Conservation (phyloP, 2,797 vertebrate genomes). For the Gymnoscopelus braueri region DNA sequence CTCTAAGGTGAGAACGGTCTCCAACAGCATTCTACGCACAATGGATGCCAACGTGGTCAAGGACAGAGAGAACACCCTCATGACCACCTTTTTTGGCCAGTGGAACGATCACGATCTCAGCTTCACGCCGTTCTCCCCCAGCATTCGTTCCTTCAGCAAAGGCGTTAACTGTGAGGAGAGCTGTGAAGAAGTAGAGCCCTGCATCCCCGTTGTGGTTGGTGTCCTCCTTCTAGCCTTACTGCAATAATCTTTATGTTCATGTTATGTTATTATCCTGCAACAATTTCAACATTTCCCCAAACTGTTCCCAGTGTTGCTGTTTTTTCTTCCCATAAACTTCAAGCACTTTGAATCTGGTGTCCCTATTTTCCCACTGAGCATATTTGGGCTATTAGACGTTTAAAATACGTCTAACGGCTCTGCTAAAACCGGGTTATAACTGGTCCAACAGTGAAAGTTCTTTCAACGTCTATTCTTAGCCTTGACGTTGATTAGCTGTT, state of each 20-base stretch:
- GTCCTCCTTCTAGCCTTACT: background rate
- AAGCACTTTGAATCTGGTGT: too few relatives aligned
- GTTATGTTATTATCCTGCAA: background rate
- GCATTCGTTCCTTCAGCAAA: constrained; percentile 79
- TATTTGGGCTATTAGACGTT: too few relatives aligned
- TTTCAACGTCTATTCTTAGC: too few relatives aligned
- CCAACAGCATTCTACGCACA: constrained; percentile 85
- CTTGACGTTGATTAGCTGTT: too few relatives aligned
- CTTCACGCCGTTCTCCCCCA: constrained; percentile 83
- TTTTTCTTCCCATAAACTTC: too few relatives aligned
- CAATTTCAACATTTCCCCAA: too few relatives aligned
- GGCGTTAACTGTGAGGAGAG: constrained; percentile 77
- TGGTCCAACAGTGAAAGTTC: too few relatives aligned
- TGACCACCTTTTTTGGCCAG: constrained; percentile 90
- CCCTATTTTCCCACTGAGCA: too few relatives aligned
- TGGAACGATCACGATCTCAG: constrained; percentile 89
- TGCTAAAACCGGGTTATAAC: too few relatives aligned
- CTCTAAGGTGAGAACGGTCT: constrained; percentile 87
- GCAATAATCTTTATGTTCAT: background rate
- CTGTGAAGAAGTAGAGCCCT: constrained; percentile 81
- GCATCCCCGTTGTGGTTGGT: constrained; percentile 84
- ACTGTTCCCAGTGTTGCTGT: background rate
- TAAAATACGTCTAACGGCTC: too few relatives aligned
- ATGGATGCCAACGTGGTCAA: constrained; percentile 71
- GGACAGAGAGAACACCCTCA: constrained; percentile 75